phyloP scores from a whole-genome alignment of 2,113 vertebrate species.

The Trochalopteron elliotii region DNA sequence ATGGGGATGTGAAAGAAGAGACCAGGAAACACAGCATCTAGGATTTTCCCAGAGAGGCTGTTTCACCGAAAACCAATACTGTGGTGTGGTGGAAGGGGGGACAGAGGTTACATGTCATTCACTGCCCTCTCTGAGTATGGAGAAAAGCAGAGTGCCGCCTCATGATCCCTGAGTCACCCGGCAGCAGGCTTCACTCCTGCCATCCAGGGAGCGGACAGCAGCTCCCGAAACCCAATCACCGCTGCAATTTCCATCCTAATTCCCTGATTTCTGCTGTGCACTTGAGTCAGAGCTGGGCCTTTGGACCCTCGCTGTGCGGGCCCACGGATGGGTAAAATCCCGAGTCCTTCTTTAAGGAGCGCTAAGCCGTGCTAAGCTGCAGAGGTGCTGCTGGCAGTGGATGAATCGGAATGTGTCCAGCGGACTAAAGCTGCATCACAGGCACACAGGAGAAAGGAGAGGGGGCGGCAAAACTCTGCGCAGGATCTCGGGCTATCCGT shows the following conservation, averaged over 20 bases:
- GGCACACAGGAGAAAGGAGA: neutral
- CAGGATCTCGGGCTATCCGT: neutral
- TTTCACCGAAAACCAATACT: neutral
- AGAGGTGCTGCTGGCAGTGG: neutral
- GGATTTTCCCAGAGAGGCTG: neutral
- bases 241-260: neutral
- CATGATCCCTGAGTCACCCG: neutral
- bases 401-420: fast-evolving
- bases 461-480: neutral
- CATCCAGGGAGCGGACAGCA: neutral
- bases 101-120: neutral
- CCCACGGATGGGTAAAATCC: neutral
- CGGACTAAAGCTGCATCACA: fast-evolving
- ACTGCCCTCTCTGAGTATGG: neutral
- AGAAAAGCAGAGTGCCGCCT: neutral
- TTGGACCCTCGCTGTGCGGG: fast-evolving
- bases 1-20: neutral
- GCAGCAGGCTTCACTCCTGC: neutral
- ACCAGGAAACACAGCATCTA: neutral
- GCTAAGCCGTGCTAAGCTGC: fast-evolving
- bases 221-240: neutral
- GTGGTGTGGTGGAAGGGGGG: too few species aligned
- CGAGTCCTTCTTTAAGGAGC: neutral
- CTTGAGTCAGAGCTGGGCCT: neutral
- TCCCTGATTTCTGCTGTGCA: fast-evolving